Percentiles rank a stretch among this genome's conserved stretches.
These are phyloP conservation scores for Pygoscelis adeliae DNA, from an alignment of 2,113 vertebrate species.

Conservation along the genomic window DNA sequence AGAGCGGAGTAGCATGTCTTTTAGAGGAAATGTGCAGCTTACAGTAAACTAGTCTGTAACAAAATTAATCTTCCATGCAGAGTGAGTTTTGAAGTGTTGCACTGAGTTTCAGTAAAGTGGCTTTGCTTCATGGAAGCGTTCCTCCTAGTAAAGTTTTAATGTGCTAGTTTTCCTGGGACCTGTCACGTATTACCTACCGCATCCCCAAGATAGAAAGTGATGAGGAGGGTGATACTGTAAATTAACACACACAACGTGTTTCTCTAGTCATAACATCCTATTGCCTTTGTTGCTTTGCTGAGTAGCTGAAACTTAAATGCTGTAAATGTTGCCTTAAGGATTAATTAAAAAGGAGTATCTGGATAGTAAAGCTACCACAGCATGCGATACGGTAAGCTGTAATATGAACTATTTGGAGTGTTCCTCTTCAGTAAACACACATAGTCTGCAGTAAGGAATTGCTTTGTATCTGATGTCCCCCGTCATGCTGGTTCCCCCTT, in stretches of 20 bases:
- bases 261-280: background rate
- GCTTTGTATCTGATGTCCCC: background rate
- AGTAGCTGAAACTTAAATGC: background rate
- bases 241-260: background rate
- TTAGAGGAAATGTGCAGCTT: background rate
- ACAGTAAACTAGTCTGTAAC: background rate
- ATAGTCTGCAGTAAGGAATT: background rate
- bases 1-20: background rate
- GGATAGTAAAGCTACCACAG: background rate
- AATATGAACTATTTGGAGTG: background rate
- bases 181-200: rapidly evolving
- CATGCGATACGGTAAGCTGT: too few relatives aligned
- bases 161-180: background rate
- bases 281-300: background rate
- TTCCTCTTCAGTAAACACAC: background rate
- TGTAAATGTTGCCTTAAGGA: background rate
- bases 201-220: background rate
- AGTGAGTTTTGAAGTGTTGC: background rate
- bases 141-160: background rate
- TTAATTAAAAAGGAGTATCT: background rate
- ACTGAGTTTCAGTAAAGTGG: background rate
- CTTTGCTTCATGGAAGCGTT: background rate
- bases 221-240: background rate
- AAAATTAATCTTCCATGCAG: background rate
- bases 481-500: background rate